Evolutionary conservation across 2,888 invertebrate genomes (phyloP).

Genomic region (Tenthredo scrophulariae): DNA sequence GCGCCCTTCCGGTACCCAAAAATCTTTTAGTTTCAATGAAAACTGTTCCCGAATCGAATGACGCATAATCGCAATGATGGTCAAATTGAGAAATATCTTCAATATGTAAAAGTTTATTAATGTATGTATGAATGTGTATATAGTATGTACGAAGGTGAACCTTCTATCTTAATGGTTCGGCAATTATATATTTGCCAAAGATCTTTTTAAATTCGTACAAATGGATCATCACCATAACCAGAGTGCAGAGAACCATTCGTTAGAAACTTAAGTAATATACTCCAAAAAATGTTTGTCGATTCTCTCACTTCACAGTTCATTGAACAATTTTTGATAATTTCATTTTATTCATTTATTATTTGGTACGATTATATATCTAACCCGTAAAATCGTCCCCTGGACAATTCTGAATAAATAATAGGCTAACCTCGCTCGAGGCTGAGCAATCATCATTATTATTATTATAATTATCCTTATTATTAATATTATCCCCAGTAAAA

Average conservation of each 20-base stretch:
- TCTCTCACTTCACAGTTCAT: slow-evolving; percentile 16
- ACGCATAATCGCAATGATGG: slow-evolving; percentile 3
- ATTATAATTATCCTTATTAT: not conserved
- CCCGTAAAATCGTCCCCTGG: slow-evolving; percentile 63
- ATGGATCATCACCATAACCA: slow-evolving; percentile 1
- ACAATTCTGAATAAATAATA: slow-evolving; percentile 69
- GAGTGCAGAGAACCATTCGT: slow-evolving; percentile 28
- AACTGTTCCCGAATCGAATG: slow-evolving; percentile 27
- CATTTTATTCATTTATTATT: slow-evolving; percentile 63
- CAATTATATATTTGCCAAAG: not conserved
- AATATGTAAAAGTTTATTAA: slow-evolving; percentile 39
- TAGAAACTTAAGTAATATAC: slow-evolving; percentile 39
- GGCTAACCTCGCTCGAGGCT: slow-evolving; percentile 63
- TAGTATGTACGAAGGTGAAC: slow-evolving; percentile 7
- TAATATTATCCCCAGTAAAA: not conserved
- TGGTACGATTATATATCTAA: slow-evolving; percentile 70
- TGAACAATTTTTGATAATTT: slow-evolving; percentile 51
- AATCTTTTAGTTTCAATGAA: not conserved
- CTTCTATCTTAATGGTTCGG: slow-evolving; percentile 11
- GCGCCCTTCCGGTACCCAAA: not conserved
- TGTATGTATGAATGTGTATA: slow-evolving; percentile 1
- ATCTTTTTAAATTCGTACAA: slow-evolving; percentile 36
- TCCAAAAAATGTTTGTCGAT: slow-evolving; percentile 19
- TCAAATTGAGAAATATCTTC: slow-evolving; percentile 18
- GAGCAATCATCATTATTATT: slow-evolving; percentile 55